A percentile compares a stretch with the other conserved stretches of the same genome.
Evolutionary conservation across 2,113 vertebrate genomes (phyloP).

Genomic region (Myxocyprinus asiaticus): DNA sequence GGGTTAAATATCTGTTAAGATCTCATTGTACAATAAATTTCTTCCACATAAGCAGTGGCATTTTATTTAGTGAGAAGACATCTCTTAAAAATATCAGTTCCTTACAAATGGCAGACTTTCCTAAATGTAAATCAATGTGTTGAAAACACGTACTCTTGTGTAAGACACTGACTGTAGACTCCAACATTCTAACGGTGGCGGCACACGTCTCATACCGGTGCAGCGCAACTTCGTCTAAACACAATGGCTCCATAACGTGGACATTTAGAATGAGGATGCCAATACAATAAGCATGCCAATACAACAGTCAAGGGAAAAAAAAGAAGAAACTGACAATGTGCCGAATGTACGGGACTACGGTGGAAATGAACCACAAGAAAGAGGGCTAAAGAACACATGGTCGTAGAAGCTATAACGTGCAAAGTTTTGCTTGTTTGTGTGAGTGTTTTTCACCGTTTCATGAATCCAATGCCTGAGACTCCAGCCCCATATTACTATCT

Average conservation of each 20-base stretch:
- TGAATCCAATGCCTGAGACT: constrained; percentile 65
- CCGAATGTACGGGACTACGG: constrained; percentile 37
- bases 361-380: constrained; percentile 71
- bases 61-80: constrained; percentile 61
- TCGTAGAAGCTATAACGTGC: constrained; percentile 86
- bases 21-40: constrained; percentile 80
- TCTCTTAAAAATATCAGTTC: constrained; percentile 64
- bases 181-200: constrained; percentile 66
- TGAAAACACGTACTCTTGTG: constrained; percentile 63
- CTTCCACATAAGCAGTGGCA: constrained; percentile 71
- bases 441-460: constrained; percentile 73
- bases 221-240: constrained; percentile 43
- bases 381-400: constrained; percentile 83
- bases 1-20: constrained; percentile 95
- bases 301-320: constrained; percentile 15
- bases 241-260: constrained; percentile 39
- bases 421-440: constrained; percentile 76
- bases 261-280: constrained; percentile 42
- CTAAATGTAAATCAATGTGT: constrained; percentile 61
- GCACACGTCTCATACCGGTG: constrained; percentile 40
- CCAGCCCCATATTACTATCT: constrained; percentile 38
- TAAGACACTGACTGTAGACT: constrained; percentile 78
- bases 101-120: constrained; percentile 68
- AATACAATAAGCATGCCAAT: constrained; percentile 30
- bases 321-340: constrained; percentile 49